Conservation (phyloP, 1,140 invertebrate species). For the Conus ventricosus region DNA sequence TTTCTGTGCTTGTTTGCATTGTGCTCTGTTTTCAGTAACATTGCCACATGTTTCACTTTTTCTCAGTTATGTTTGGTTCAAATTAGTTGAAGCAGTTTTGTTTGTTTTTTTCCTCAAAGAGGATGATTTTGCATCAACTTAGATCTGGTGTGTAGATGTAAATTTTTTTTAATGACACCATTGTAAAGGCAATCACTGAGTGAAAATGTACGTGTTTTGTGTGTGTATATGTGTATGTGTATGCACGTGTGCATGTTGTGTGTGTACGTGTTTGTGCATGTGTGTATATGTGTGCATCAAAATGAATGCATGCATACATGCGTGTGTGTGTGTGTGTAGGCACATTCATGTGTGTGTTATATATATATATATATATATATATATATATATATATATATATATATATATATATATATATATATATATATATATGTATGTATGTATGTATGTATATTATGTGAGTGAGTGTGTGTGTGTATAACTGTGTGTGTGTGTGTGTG, state of each 20-base stretch:
- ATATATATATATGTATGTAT: neutral
- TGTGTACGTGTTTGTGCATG: neutral
- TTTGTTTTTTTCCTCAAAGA: too few relatives aligned
- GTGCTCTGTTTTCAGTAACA: too few relatives aligned
- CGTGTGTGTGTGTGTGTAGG: slow-evolving; percentile 11
- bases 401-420: slow-evolving; percentile 8
- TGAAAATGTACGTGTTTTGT: too few relatives aligned
- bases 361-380: neutral
- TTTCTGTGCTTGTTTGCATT: too few relatives aligned
- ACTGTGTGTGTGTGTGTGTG: neutral
- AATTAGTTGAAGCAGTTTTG: too few relatives aligned
- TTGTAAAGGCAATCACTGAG: too few relatives aligned
- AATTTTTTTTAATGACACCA: too few relatives aligned
- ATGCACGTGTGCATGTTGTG: neutral
- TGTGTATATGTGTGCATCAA: neutral
- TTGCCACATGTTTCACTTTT: too few relatives aligned
- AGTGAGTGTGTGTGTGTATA: neutral
- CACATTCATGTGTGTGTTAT: neutral
- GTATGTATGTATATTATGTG: neutral
- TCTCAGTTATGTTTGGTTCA: too few relatives aligned
- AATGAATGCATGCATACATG: neutral
- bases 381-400: neutral
- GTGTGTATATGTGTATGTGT: too few relatives aligned
- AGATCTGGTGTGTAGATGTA: too few relatives aligned
- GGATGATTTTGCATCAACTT: too few relatives aligned